Evolutionary conservation across 1,140 invertebrate species (phyloP).

Genomic region (Ceratina japonica): DNA sequence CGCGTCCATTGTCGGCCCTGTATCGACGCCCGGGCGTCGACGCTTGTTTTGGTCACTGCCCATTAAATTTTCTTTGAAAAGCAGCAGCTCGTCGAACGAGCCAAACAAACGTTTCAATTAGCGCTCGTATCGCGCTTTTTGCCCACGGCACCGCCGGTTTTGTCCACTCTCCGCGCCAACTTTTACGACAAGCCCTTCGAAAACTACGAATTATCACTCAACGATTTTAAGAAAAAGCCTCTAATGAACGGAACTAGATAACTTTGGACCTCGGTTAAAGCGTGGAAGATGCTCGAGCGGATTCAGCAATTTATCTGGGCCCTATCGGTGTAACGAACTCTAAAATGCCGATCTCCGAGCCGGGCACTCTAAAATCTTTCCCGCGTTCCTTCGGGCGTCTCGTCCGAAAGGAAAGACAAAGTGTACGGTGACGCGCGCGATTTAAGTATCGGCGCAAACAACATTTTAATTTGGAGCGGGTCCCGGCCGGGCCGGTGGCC

Average conservation of each 20-base stretch:
- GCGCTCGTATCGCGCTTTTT: constrained; percentile 54
- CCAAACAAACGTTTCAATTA: constrained; percentile 62
- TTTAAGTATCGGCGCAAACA: constrained; percentile 66
- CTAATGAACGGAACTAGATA: no score
- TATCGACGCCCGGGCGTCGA: constrained; percentile 7
- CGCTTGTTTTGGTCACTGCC: constrained; percentile 55
- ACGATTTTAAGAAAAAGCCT: neutral
- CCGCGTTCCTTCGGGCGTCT: constrained; percentile 4
- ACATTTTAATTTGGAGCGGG: constrained; percentile 61
- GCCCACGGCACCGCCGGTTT: constrained; percentile 21
- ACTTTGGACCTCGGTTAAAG: no score
- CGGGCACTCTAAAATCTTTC: constrained; percentile 3
- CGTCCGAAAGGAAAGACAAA: constrained; percentile 23
- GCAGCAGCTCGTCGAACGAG: constrained; percentile 51
- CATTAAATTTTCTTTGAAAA: constrained; percentile 55
- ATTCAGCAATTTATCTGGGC: neutral
- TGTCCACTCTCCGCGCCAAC: neutral
- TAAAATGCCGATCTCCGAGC: neutral
- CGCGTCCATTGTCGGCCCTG: constrained; percentile 8
- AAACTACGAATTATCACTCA: constrained; percentile 7
- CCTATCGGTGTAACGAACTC: neutral
- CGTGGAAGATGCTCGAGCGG: neutral
- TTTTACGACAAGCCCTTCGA: constrained; percentile 7
- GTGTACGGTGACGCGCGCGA: constrained; percentile 11
- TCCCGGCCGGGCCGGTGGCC: constrained; percentile 4